Evolutionary conservation across 92 coral and sea anemone genomes (phyloP).

Genomic region (Blastomussa wellsi): DNA sequence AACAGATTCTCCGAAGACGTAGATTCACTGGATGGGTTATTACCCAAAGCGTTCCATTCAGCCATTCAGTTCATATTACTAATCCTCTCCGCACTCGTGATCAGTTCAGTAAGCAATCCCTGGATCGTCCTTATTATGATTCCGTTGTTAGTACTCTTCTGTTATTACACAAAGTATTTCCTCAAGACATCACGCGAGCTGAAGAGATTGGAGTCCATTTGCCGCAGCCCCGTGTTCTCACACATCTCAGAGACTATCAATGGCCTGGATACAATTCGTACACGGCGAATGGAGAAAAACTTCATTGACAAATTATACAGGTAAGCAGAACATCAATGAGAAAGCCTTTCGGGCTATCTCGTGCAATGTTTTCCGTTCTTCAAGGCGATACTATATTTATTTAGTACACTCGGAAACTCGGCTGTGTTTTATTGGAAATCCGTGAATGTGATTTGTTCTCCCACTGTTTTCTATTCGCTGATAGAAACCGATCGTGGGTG

Average conservation of each 20-base stretch:
- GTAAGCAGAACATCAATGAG: not conserved
- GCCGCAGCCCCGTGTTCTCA: conserved; percentile 1
- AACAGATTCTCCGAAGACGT: conserved; percentile 28
- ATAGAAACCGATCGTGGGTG: no score
- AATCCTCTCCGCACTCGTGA: not conserved
- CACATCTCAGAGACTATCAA: not conserved
- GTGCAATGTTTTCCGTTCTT: no score
- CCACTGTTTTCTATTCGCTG: no score
- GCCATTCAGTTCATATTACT: not conserved
- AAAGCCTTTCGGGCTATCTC: no score
- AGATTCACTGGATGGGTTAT: not conserved
- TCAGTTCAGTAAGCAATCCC: not conserved
- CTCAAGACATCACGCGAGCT: not conserved
- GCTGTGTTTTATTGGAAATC: no score
- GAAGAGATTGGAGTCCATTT: not conserved
- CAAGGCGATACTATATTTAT: no score
- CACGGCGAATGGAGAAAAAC: not conserved
- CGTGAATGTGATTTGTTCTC: no score
- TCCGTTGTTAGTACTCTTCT: not conserved
- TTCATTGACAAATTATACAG: conserved; percentile 1
- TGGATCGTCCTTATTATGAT: not conserved
- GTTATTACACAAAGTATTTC: not conserved
- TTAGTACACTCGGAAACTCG: no score
- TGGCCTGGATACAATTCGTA: conserved; percentile 10
- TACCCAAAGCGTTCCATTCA: not conserved